Percentiles rank a stretch among this genome's conserved stretches.
Conservation (phyloP, 2,797 vertebrate genomes). For the Hydrophis major region DNA sequence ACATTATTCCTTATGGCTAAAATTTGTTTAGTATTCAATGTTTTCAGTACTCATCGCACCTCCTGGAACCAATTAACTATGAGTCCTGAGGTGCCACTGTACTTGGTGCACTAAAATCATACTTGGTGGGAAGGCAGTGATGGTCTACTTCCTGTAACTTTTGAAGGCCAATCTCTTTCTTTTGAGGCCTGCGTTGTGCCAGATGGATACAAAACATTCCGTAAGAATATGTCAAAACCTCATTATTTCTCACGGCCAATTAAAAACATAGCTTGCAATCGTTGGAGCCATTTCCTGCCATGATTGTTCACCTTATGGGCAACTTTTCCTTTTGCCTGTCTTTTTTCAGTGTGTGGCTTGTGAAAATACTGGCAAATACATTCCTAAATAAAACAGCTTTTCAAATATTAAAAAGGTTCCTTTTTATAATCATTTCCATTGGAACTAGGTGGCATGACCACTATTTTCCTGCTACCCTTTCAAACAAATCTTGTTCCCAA, state of each 20-base stretch:
- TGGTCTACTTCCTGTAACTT: background rate
- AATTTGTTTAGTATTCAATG: background rate
- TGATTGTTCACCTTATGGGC: constrained; percentile 26
- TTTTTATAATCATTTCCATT: constrained; percentile 59
- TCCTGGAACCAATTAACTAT: background rate
- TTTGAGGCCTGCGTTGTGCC: background rate
- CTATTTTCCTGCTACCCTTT: constrained; percentile 76
- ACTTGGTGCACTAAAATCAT: background rate
- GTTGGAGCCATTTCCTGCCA: constrained; percentile 33
- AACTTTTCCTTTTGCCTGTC: constrained; percentile 18
- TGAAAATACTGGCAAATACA: constrained; percentile 62
- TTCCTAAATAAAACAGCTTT: constrained; percentile 76
- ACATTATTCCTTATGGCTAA: background rate
- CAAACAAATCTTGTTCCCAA: constrained; percentile 76
- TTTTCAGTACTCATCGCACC: background rate
- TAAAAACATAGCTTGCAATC: constrained; percentile 41
- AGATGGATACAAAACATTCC: background rate
- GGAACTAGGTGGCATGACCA: constrained; percentile 78
- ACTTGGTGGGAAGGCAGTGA: background rate
- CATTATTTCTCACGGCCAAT: constrained; percentile 51
- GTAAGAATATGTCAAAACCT: constrained; percentile 7
- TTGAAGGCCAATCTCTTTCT: background rate
- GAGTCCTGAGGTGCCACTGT: background rate
- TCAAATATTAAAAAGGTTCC: constrained; percentile 71
- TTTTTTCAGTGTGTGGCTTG: constrained; percentile 42